Evolutionary conservation across 2,797 vertebrate genomes (phyloP).

Genomic region (Enoplosus armatus): DNA sequence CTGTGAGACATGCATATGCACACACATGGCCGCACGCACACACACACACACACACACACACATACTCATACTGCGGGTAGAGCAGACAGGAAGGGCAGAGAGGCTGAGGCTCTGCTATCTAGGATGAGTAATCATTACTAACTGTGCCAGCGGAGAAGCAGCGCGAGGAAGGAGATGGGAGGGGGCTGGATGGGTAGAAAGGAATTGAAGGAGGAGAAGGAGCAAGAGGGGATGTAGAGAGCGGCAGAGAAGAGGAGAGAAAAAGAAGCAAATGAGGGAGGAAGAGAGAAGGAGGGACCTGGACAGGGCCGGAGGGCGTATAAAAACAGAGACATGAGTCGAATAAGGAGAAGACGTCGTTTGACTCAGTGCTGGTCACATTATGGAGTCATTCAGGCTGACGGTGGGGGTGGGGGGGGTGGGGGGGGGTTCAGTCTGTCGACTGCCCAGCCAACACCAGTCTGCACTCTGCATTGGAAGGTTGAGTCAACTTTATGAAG

Average conservation of each 20-base stretch:
- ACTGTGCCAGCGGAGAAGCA: slow-evolving; percentile 66
- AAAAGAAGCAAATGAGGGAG: slow-evolving; percentile 22
- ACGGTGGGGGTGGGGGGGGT: too few relatives aligned
- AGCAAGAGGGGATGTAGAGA: slow-evolving; percentile 46
- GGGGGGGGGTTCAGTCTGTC: slow-evolving; percentile 36
- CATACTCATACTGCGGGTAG: slow-evolving; percentile 46
- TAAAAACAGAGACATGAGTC: slow-evolving; percentile 24
- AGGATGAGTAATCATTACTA: slow-evolving; percentile 77
- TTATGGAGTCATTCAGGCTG: slow-evolving; percentile 37
- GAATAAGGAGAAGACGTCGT: slow-evolving; percentile 32
- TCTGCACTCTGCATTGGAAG: slow-evolving; percentile 39
- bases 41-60: slow-evolving; percentile 40
- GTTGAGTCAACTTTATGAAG: slow-evolving; percentile 54
- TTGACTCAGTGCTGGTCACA: slow-evolving; percentile 50
- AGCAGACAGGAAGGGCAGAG: slow-evolving; percentile 72
- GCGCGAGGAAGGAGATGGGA: slow-evolving; percentile 21
- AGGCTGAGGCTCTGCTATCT: slow-evolving; percentile 69
- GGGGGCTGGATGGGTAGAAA: slow-evolving; percentile 17
- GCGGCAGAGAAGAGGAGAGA: slow-evolving; percentile 14
- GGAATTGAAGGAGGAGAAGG: slow-evolving; percentile 6
- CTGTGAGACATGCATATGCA: slow-evolving; percentile 70
- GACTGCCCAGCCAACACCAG: slow-evolving; percentile 17
- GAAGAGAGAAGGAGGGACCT: slow-evolving; percentile 5
- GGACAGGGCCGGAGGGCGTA: background rate
- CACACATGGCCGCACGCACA: slow-evolving; percentile 48